phyloP scores from a whole-genome alignment of 2,113 vertebrate species.

The Synodontis membranacea region DNA sequence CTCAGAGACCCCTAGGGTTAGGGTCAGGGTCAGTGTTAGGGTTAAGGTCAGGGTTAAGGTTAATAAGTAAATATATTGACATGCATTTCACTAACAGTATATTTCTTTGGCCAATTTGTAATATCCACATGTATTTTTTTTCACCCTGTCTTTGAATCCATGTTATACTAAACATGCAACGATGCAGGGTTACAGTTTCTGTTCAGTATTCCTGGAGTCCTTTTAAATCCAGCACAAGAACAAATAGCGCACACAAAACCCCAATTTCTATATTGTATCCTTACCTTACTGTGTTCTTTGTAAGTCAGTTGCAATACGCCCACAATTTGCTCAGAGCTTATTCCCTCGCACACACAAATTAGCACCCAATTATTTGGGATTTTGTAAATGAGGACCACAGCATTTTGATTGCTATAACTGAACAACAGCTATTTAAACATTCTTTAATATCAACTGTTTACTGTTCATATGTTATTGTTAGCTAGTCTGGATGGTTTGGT shows the following conservation, averaged over 20 bases:
- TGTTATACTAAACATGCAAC: background rate
- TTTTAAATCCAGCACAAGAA: conserved; percentile 1
- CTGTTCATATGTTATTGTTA: background rate
- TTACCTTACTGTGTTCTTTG: background rate
- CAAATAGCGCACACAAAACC: background rate
- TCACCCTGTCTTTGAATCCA: background rate
- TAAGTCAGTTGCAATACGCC: background rate
- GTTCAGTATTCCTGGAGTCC: background rate
- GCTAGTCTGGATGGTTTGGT: background rate
- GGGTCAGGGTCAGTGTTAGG: too few relatives aligned
- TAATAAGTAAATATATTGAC: too few relatives aligned
- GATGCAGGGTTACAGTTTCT: background rate
- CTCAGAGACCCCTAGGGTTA: too few relatives aligned
- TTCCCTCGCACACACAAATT: background rate
- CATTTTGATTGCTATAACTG: background rate
- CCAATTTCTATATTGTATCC: background rate
- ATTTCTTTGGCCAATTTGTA: too few relatives aligned
- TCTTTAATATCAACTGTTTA: background rate
- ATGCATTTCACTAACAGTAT: too few relatives aligned
- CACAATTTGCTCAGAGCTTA: background rate
- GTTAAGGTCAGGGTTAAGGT: too few relatives aligned
- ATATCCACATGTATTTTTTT: too few relatives aligned
- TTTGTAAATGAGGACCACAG: background rate
- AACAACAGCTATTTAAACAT: background rate
- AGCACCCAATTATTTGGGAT: background rate